phyloP scores from a whole-genome alignment of 2,113 vertebrate species.

The Scartelaos histophorus region DNA sequence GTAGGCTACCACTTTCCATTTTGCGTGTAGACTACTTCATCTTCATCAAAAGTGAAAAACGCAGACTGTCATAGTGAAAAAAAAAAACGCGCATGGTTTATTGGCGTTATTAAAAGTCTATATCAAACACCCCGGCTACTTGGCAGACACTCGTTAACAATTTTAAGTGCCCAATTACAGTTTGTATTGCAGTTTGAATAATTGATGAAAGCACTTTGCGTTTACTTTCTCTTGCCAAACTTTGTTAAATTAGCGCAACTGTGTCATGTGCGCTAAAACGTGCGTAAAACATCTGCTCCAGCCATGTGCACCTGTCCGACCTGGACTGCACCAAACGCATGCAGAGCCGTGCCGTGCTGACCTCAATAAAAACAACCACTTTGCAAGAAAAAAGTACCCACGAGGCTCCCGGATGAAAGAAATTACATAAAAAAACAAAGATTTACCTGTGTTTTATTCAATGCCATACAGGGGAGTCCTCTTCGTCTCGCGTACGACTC shows the following conservation, averaged over 20 bases:
- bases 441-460: constrained; percentile 47
- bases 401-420: background rate
- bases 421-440: background rate
- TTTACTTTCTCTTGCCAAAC: background rate
- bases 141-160: background rate
- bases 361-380: constrained; percentile 14
- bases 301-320: constrained; percentile 53
- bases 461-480: constrained; percentile 18
- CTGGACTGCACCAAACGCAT: constrained; percentile 60
- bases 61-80: background rate
- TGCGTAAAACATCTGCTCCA: constrained; percentile 1
- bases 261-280: background rate
- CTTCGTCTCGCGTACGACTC: constrained; percentile 20
- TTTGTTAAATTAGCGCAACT: background rate
- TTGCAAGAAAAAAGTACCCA: constrained; percentile 3
- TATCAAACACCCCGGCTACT: background rate
- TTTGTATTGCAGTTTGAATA: background rate
- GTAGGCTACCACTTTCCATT: background rate
- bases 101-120: background rate
- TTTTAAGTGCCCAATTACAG: background rate
- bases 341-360: constrained; percentile 44
- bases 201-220: background rate
- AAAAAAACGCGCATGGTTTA: background rate
- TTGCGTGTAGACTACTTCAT: background rate
- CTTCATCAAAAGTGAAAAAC: background rate